Evolutionary conservation across 92 coral and sea anemone species (phyloP).

Genomic region (Anthopleura xanthogrammica): DNA sequence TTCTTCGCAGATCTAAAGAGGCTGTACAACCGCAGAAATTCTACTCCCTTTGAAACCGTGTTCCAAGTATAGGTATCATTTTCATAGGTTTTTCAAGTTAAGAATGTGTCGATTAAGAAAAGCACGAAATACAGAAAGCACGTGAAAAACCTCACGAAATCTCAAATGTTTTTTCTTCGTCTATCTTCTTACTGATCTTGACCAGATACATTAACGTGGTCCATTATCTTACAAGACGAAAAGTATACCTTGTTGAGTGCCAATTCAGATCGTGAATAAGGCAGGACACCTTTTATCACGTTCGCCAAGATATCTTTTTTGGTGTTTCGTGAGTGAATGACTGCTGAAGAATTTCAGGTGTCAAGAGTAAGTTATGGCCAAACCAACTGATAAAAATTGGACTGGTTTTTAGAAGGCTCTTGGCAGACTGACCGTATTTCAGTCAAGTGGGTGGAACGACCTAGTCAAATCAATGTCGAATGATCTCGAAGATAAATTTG

Average conservation of each 20-base stretch:
- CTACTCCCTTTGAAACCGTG: background rate
- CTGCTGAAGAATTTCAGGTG: background rate
- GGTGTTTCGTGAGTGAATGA: background rate
- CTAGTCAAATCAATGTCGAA: background rate
- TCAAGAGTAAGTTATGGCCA: background rate
- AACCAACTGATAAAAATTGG: background rate
- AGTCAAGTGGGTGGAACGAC: background rate
- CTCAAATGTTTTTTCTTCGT: background rate
- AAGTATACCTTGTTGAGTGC: background rate
- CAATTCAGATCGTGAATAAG: background rate
- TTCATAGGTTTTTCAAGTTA: background rate
- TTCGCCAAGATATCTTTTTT: background rate
- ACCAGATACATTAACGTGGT: background rate
- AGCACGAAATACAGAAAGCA: background rate
- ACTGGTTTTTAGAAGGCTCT: background rate
- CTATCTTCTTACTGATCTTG: background rate
- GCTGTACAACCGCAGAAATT: background rate
- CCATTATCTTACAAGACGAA: background rate
- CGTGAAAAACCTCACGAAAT: background rate
- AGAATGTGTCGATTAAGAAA: constrained; percentile 2
- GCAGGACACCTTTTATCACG: background rate
- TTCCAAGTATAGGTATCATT: background rate
- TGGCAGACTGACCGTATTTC: background rate
- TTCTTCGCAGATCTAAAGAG: background rate
- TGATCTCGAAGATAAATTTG: background rate